A percentile compares a stretch with the other conserved stretches of the same genome.
phyloP scores from a whole-genome alignment of 1,140 invertebrate genomes.

The Oscheius sp. region DNA sequence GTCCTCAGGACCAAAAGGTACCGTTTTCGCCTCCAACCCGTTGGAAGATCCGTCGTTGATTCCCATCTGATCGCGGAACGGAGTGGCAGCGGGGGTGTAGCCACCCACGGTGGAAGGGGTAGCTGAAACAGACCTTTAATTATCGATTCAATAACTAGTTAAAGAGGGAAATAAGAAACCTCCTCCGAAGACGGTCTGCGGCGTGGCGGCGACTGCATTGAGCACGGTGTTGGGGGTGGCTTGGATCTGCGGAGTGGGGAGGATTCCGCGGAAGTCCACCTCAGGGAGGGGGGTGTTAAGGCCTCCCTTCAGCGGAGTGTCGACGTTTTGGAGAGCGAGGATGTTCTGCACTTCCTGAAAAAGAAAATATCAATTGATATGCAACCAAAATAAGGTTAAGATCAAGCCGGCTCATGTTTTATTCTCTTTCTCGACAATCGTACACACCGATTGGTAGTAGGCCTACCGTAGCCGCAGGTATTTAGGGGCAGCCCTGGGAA shows the following conservation, averaged over 20 bases:
- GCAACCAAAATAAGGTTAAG: not conserved
- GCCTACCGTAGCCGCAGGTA: not conserved
- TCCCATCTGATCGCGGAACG: conserved; percentile 85
- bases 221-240: conserved; percentile 92
- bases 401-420: too few relatives aligned
- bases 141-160: not conserved
- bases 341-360: conserved; percentile 95
- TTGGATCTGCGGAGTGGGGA: conserved; percentile 71
- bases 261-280: conserved; percentile 79
- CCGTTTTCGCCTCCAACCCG: not conserved
- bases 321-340: conserved; percentile 92
- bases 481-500: not conserved
- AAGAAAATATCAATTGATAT: not conserved
- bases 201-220: conserved; percentile 82
- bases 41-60: conserved; percentile 72
- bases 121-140: conserved; percentile 44
- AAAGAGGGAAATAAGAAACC: too few relatives aligned
- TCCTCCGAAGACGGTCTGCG: conserved; percentile 50
- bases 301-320: conserved; percentile 92
- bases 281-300: conserved; percentile 86
- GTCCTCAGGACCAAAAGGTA: not conserved
- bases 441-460: too few relatives aligned
- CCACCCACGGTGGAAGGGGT: conserved; percentile 43
- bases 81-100: conserved; percentile 60
- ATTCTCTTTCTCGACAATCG: too few relatives aligned